Percentiles rank a stretch among this genome's conserved stretches.
These are phyloP conservation scores for Platorchestia sp. DNA, from an alignment of 1,140 invertebrate genomes.

Conservation along the genomic window DNA sequence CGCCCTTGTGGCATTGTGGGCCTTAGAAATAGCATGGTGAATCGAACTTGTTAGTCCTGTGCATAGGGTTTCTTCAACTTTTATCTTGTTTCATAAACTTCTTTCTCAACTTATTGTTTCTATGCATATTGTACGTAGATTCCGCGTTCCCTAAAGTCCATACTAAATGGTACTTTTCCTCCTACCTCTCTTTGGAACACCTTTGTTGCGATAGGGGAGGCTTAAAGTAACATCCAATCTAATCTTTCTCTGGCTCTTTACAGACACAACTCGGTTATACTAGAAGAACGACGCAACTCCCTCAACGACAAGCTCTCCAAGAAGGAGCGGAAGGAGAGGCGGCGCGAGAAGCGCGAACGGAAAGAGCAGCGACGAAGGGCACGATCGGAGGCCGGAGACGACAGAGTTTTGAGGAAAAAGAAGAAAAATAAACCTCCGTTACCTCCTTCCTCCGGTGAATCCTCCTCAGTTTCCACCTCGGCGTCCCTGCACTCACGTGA, in stretches of 20 bases:
- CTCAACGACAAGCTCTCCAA: conserved; percentile 82
- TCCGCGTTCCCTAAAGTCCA: too few species aligned
- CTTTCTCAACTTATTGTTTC: too few species aligned
- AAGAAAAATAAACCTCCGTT: conserved; percentile 61
- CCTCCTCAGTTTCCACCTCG: neutral
- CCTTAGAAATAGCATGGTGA: too few species aligned
- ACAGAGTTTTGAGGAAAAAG: conserved; percentile 53
- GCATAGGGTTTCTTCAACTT: too few species aligned
- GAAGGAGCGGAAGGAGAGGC: conserved; percentile 80
- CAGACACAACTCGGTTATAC: conserved; percentile 77
- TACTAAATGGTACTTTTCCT: too few species aligned
- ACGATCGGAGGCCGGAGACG: conserved; percentile 28
- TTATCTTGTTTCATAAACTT: too few species aligned
- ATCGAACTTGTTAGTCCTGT: too few species aligned
- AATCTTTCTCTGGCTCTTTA: neutral
- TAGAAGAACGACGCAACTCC: conserved; percentile 79
- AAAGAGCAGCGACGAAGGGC: conserved; percentile 65
- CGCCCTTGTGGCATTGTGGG: too few species aligned
- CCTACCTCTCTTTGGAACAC: too few species aligned
- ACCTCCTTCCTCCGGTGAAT: conserved; percentile 27
- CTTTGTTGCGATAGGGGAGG: too few species aligned
- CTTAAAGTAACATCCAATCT: neutral
- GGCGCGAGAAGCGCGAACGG: conserved; percentile 78
- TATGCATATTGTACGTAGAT: too few species aligned
- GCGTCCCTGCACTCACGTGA: neutral